Evolutionary conservation across 53 echinoderm and acorn worm species (phyloP).

Genomic region (Apostichopus leukothele): DNA sequence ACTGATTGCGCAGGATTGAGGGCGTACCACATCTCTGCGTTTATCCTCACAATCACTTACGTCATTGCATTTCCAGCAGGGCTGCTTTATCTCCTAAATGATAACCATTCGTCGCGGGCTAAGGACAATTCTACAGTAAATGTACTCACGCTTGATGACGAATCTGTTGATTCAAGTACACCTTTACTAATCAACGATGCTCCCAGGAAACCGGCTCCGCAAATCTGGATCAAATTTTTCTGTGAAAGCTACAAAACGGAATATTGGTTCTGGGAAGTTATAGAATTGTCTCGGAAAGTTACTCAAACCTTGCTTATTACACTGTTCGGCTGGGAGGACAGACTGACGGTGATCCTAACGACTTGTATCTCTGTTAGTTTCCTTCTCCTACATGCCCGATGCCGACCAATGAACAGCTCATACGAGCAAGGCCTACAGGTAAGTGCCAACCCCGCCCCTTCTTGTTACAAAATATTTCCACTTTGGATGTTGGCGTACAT

Average conservation of each 20-base stretch:
- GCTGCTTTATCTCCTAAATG: conserved; percentile 47
- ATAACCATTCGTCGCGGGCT: not conserved
- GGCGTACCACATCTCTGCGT: conserved; percentile 50
- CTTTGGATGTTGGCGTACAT: too few species aligned
- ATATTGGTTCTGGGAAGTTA: conserved; percentile 17
- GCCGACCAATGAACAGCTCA: not conserved
- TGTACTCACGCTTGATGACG: not conserved
- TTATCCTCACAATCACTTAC: conserved; percentile 40
- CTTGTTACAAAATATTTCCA: too few species aligned
- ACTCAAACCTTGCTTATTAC: not conserved
- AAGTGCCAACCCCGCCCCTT: not conserved
- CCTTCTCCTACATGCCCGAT: not conserved
- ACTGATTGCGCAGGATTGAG: conserved; percentile 44
- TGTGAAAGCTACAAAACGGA: conserved; percentile 1
- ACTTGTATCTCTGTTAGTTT: not conserved
- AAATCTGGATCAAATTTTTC: not conserved
- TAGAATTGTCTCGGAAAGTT: conserved; percentile 16
- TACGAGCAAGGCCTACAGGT: conserved; percentile 12
- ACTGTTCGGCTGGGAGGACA: conserved; percentile 8
- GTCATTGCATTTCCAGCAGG: conserved; percentile 59
- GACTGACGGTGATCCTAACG: not conserved
- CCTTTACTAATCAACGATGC: not conserved
- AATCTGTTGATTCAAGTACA: not conserved
- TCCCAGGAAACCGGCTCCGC: not conserved
- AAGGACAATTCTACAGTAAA: not conserved